A percentile compares a stretch with the other conserved stretches of the same genome.
Evolutionary conservation across 2,113 vertebrate genomes (phyloP).

Genomic region (Sitta europaea): DNA sequence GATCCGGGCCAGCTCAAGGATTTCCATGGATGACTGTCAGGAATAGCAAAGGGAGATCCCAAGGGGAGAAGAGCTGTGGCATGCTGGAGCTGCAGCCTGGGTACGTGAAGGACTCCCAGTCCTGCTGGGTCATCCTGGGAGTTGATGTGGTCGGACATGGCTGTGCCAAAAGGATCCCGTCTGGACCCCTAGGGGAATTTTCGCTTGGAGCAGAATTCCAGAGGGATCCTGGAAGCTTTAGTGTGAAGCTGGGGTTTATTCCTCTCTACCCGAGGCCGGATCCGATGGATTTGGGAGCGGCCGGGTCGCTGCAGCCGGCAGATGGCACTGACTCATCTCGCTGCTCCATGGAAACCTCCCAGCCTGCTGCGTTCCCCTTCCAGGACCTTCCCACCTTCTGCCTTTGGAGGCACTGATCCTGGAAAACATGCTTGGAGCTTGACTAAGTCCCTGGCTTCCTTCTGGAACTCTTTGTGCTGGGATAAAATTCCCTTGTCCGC

Average conservation of each 20-base stretch:
- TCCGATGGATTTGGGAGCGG: background rate
- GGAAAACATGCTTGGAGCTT: background rate
- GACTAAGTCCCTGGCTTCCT: conserved; percentile 7
- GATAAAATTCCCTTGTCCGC: background rate
- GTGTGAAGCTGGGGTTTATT: fast-evolving
- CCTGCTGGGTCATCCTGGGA: fast-evolving
- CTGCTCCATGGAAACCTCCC: background rate
- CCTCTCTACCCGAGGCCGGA: fast-evolving
- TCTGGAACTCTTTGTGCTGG: background rate
- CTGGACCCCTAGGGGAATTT: fast-evolving
- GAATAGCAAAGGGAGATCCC: background rate
- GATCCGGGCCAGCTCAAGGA: background rate
- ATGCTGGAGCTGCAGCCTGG: background rate
- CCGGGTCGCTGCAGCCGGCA: conserved; percentile 9
- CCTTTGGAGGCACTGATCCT: background rate
- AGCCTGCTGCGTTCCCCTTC: background rate
- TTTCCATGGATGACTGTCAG: background rate
- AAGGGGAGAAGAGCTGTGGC: background rate
- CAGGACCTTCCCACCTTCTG: background rate
- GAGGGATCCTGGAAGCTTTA: background rate
- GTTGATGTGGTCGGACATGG: too few relatives aligned
- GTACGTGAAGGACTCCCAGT: fast-evolving
- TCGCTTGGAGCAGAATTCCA: background rate
- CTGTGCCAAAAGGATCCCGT: fast-evolving
- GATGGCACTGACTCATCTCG: conserved; percentile 52